phyloP scores from a whole-genome alignment of 30 jellyfish, hydroid and myxozoan genomes.

The Hydractinia symbiolongicarpus region DNA sequence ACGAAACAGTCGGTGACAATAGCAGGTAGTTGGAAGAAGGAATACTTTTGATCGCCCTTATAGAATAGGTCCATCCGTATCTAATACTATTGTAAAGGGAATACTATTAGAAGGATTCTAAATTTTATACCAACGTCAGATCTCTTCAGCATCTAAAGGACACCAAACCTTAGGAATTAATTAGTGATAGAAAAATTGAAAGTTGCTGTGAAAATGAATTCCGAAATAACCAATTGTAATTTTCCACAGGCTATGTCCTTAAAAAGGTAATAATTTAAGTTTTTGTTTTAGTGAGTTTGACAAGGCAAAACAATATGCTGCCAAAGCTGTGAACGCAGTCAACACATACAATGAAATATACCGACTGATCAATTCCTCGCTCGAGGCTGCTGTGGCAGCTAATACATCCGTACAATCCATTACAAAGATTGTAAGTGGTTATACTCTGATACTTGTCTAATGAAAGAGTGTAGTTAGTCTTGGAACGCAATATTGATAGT shows the following conservation, averaged over 20 bases:
- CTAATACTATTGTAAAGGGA: no score
- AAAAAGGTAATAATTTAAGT: no score
- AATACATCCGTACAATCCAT: slow-evolving; percentile 59
- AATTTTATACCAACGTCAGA: neutral
- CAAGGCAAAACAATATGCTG: slow-evolving; percentile 61
- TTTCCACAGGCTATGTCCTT: no score
- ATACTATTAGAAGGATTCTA: no score
- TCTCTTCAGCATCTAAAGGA: neutral
- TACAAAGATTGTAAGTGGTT: slow-evolving; percentile 38
- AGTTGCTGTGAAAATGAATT: neutral
- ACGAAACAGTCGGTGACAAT: no score
- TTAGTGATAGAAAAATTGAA: neutral
- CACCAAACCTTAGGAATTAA: neutral
- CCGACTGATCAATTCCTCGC: slow-evolving; percentile 56
- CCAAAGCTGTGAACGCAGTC: slow-evolving; percentile 88
- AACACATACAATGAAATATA: slow-evolving; percentile 68
- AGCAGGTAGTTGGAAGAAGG: no score
- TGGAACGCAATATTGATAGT: neutral
- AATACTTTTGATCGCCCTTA: no score
- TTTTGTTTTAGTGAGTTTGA: slow-evolving; percentile 56
- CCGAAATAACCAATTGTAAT: no score
- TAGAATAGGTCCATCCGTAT: no score
- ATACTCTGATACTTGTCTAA: neutral
- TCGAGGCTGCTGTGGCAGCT: slow-evolving; percentile 67
- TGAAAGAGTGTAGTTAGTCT: neutral